Evolutionary conservation across 2,797 vertebrate genomes (phyloP).

Genomic region (Falco concolor): DNA sequence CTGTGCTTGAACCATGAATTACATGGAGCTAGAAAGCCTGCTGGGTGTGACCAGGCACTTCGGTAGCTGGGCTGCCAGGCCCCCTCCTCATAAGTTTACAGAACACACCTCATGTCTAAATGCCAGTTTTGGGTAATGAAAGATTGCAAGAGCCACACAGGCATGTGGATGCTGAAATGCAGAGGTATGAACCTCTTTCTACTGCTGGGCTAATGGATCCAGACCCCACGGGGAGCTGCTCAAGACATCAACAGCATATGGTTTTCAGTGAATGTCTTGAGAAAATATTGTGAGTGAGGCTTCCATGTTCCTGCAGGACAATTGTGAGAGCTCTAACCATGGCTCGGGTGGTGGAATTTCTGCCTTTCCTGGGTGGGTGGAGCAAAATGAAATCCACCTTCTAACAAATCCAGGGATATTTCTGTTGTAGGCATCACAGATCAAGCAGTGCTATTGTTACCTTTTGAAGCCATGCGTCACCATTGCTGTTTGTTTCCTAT

Average conservation of each 20-base stretch:
- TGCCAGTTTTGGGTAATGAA: not conserved
- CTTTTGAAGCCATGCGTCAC: constrained; percentile 9
- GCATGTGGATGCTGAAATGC: not conserved
- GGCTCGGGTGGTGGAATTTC: not conserved
- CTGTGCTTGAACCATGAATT: not conserved
- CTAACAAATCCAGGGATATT: not conserved
- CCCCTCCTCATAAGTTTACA: rapidly evolving
- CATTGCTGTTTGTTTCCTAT: constrained; percentile 39
- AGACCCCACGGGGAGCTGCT: not conserved
- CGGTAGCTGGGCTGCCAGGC: not conserved
- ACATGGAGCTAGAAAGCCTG: not conserved
- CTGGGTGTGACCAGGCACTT: not conserved
- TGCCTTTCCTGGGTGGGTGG: not conserved
- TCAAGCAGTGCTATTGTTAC: constrained; percentile 28
- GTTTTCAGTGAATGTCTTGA: not conserved
- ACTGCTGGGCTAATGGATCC: not conserved
- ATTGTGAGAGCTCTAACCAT: not conserved
- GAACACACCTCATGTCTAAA: not conserved
- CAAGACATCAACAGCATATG: not conserved
- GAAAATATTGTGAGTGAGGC: not conserved
- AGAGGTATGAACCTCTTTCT: not conserved
- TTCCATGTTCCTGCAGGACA: not conserved
- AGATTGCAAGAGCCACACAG: not conserved
- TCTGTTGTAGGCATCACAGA: not conserved
- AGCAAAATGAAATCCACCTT: not conserved